phyloP scores from a whole-genome alignment of 37 sponge, comb jelly and placozoan genomes.

The Cliona cf. orientalis region DNA sequence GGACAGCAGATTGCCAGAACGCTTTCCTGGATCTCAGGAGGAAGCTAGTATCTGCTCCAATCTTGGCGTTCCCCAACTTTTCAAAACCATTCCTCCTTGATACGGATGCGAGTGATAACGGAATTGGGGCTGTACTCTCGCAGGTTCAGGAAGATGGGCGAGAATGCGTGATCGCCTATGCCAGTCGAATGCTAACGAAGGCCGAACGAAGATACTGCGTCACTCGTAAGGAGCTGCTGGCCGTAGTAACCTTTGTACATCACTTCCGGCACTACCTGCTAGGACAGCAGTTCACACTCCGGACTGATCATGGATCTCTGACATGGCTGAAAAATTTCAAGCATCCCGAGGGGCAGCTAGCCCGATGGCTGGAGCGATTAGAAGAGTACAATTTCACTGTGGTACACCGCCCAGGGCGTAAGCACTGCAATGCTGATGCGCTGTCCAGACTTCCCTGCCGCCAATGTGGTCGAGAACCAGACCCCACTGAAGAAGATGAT shows the following conservation, averaged over 20 bases:
- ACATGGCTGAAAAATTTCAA: conserved; percentile 40
- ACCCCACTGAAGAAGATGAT: not conserved
- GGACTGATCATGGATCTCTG: conserved; percentile 37
- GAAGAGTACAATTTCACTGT: conserved; percentile 28
- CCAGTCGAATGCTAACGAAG: too few species aligned
- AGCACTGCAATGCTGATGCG: conserved; percentile 33
- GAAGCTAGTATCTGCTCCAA: conserved; percentile 17
- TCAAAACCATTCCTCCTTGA: conserved; percentile 32
- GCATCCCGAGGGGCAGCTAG: conserved; percentile 42
- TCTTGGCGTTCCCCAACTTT: conserved; percentile 35
- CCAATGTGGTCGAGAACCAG: conserved; percentile 31
- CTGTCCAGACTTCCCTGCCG: conserved; percentile 18
- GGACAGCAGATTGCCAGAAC: conserved; percentile 24
- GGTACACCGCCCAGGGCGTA: conserved; percentile 39
- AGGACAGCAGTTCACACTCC: conserved; percentile 26
- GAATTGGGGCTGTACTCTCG: conserved; percentile 52
- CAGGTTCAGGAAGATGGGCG: conserved; percentile 31
- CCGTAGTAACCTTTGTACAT: too few species aligned
- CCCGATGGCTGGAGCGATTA: conserved; percentile 38
- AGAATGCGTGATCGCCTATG: conserved; percentile 36
- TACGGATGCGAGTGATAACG: conserved; percentile 49
- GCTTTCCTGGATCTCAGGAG: conserved; percentile 31
- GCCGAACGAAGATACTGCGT: too few species aligned
- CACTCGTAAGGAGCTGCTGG: too few species aligned
- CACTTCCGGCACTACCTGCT: too few species aligned